Evolutionary conservation across 1,140 invertebrate genomes (phyloP), one percentile per base, ranked within the genome.

Genomic region (Drosophila bocki): DNA sequence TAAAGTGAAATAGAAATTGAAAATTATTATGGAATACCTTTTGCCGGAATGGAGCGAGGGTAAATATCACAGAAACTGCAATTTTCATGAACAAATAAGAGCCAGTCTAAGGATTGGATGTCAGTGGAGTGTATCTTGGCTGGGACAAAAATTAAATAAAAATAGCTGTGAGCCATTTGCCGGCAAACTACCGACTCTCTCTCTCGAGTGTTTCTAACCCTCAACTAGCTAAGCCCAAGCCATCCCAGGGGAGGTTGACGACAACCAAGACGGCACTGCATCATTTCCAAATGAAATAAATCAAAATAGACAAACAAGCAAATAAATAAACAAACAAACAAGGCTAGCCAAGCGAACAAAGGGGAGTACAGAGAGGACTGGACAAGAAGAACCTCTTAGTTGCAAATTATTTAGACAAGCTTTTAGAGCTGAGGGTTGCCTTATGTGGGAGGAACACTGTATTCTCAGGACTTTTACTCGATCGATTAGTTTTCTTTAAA

Each of bases 261-360:
- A 68, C 67, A 47, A 59, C 57, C 64, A 79, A 64, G 75, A 44
- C 26, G 50, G 35, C 69, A 86, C 75, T 90, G 85, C 85, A 90
- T 88, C 80, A 84, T 81, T 84, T 88, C 76, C 85, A 85, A 90
- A 90, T 88, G 85, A 88, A 88, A 88, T 88, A 85, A 88, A 88
- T 88, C 85, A 88, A 88, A 90, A 83, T 80, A 88, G 62, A 88
- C 81, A 88, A 88, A 85, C 81, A 90, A 69, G 80, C 84, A 80
- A 80, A 87, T 77, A 81, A 79, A 76, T 56, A 57, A 63, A 71
- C 60, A 75, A 48, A 69, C 59, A 63, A 63, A 48, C 45, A 48
- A 44, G 44, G 45, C 47, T 8, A 44, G 35, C 75, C 83, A 80
- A 74, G 67, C 50, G 82, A 74, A 77, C 74, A 59, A 59, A 75